phyloP scores from a whole-genome alignment of 2,797 vertebrate species.

The Poeciliopsis paucimaculata region DNA sequence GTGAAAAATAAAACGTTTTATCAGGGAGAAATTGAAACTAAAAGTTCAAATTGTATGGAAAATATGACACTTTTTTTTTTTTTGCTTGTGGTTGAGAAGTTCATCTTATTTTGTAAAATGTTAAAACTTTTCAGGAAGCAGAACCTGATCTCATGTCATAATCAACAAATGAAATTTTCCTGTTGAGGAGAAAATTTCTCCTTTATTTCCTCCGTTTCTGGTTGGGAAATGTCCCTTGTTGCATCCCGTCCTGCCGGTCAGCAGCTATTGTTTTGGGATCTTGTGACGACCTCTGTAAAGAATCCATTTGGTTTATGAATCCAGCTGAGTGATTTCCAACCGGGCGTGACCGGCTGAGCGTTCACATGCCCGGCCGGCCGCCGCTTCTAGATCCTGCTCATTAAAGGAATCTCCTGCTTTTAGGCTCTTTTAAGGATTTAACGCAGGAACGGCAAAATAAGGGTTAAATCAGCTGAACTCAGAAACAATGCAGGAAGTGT shows the following conservation, averaged over 20 bases:
- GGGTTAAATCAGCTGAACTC: background rate
- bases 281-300: conserved; percentile 1
- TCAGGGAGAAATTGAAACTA: background rate
- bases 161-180: background rate
- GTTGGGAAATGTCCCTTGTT: background rate
- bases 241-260: background rate
- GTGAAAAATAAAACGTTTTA: background rate
- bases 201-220: background rate
- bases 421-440: background rate
- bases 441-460: background rate
- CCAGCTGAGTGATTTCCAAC: too few species aligned
- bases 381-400: background rate
- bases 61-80: background rate
- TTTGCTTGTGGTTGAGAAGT: background rate
- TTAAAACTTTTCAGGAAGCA: background rate
- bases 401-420: background rate
- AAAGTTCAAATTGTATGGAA: background rate
- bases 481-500: background rate
- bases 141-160: background rate
- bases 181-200: background rate
- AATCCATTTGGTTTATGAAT: conserved; percentile 6
- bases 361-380: background rate
- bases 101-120: background rate
- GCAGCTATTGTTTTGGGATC: conserved; percentile 4
- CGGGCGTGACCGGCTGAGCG: background rate